Evolutionary conservation across 2,113 vertebrate species (phyloP).

Genomic region (Heterotilapia buettikoferi): DNA sequence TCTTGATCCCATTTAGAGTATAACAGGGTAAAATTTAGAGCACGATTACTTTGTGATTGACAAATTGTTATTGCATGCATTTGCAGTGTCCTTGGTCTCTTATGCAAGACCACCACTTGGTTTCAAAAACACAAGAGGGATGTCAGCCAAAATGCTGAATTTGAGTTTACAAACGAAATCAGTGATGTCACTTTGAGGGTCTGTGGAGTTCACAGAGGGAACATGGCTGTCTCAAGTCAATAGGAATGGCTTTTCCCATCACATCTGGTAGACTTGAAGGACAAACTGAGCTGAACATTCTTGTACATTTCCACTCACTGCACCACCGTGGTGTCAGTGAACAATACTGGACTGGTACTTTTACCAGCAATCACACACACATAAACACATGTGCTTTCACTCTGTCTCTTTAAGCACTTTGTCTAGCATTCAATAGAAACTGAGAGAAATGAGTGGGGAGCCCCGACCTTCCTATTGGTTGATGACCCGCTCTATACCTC

Average conservation of each 20-base stretch:
- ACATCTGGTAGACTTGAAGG: neutral
- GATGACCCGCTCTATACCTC: accelerated
- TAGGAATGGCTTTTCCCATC: neutral
- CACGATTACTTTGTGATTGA: neutral
- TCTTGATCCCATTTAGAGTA: neutral
- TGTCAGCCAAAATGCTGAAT: neutral
- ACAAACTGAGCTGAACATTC: neutral
- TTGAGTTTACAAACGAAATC: neutral
- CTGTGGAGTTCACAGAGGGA: neutral
- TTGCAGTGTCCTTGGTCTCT: neutral
- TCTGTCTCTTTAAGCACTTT: neutral
- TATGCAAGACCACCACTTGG: neutral
- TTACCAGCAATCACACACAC: neutral
- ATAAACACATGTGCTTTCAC: neutral
- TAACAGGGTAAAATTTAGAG: neutral
- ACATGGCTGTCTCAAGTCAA: neutral
- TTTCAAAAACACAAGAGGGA: neutral
- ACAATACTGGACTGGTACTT: neutral
- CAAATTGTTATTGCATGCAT: neutral
- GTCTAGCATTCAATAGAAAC: accelerated
- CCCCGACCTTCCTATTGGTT: neutral
- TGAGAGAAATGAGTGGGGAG: neutral
- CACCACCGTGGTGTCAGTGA: neutral
- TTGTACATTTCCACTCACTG: neutral
- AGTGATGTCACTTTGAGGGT: neutral